Evolutionary conservation across 2,113 vertebrate species (phyloP), one percentile per base, ranked within the genome.

Genomic region (Laticauda colubrina): DNA sequence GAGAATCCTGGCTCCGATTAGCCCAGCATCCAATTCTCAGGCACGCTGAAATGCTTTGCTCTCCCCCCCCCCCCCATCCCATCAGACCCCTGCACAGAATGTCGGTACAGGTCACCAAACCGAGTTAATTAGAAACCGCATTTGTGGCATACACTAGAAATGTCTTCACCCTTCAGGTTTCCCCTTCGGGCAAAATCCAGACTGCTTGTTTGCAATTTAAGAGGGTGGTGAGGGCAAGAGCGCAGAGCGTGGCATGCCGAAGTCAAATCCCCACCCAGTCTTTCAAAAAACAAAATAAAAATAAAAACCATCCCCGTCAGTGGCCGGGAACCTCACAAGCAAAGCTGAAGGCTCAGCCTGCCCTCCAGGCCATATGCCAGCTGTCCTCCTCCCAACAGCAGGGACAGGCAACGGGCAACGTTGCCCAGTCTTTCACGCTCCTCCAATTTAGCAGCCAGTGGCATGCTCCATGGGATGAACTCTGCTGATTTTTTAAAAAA

Each of bases 161-260:
- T 11, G 9, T 85, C 39, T 85, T 11, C 39, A 29, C 43, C 34
- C 81, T 39, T 39, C 34, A 39, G 34, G 34, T 39, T 39, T 39
- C 34, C 34, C 34, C 34, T 7, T 85, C 21, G 18, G 5, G 39
- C 81, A 45, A 3, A 20, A 64, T 12, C 29, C n/a, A 15, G n/a
- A 5, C 1, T 6, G 4, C 34, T 69, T 15, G 4, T 34, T 2
- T 14, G 1, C 29, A 0, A 4, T n/a, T 0, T 2, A 15, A 34
- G 23, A 34, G 20, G 5, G 5, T 5, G 45, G 45, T 45, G 45
- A 45, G 45, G n/a, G 1, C 15, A 4, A 2, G 23, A 23, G 21
- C 85, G 2, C 23, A 51, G 85, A 23, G 24, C 1, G 8, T 10
- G 43, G 43, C 48, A 5, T 14, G n/a, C 69, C n/a, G 6, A 1